A percentile compares a stretch with the other conserved stretches of the same genome.
Conservation (phyloP, 1,140 invertebrate genomes). For the Mamestra configurata region DNA sequence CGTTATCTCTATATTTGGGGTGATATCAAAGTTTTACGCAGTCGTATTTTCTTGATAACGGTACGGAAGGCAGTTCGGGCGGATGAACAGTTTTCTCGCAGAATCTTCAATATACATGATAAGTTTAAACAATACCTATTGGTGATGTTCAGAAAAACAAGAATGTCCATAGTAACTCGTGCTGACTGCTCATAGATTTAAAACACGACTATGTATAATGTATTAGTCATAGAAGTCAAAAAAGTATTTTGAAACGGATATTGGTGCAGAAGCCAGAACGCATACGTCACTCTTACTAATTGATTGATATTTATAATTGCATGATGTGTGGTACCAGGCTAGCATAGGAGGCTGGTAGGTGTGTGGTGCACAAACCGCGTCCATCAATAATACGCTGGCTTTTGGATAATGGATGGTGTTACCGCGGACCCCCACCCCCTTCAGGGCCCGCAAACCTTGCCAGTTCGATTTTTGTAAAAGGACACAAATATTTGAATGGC, state of each 20-base stretch:
- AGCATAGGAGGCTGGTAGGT: neutral
- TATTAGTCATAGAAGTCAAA: constrained; percentile 7
- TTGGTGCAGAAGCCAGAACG: neutral
- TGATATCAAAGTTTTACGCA: constrained; percentile 38
- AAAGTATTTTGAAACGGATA: constrained; percentile 23
- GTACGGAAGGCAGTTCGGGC: constrained; percentile 20
- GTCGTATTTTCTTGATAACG: constrained; percentile 39
- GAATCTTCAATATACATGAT: neutral
- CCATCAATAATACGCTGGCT: constrained; percentile 35
- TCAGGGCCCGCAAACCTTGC: neutral
- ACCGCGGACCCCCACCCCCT: constrained; percentile 4
- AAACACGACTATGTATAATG: neutral
- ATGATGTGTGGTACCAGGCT: neutral
- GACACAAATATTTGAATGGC: constrained; percentile 41
- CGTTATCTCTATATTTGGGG: constrained; percentile 20
- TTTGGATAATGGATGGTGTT: constrained; percentile 35
- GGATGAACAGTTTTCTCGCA: constrained; percentile 17
- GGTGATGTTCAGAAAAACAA: neutral
- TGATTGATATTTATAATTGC: constrained; percentile 29
- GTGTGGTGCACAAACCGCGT: constrained; percentile 25
- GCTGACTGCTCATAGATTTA: neutral
- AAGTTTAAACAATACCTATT: neutral
- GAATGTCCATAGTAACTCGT: neutral
- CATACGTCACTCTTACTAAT: constrained; percentile 31
- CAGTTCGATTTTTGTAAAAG: constrained; percentile 38